Evolutionary conservation across 92 coral and sea anemone species (phyloP).

Genomic region (Scolanthus callimorphus): DNA sequence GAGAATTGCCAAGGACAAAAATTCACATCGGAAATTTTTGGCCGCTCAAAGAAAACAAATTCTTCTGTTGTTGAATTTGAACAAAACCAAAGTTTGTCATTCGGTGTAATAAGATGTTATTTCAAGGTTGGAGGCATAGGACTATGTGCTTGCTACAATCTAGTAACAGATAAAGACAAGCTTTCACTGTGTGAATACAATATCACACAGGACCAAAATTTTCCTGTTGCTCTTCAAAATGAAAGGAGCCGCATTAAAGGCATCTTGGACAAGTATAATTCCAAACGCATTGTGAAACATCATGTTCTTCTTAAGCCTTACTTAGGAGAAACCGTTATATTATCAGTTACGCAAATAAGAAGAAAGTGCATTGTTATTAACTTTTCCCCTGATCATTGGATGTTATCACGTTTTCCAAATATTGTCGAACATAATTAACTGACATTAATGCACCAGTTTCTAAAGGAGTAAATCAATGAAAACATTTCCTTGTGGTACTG

Average conservation of each 20-base stretch:
- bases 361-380: constrained; percentile 31
- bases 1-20: constrained; percentile 17
- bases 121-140: constrained; percentile 10
- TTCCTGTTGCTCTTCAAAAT: constrained; percentile 12
- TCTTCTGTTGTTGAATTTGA: constrained; percentile 28
- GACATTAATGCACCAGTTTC: too few relatives aligned
- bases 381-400: constrained; percentile 14
- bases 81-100: constrained; percentile 11
- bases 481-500: too few relatives aligned
- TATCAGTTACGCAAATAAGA: constrained; percentile 6
- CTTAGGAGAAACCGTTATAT: constrained; percentile 4
- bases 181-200: constrained; percentile 6
- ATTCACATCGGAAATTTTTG: constrained; percentile 12
- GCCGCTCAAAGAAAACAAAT: constrained; percentile 21
- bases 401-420: constrained; percentile 32
- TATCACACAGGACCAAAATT: constrained; percentile 10
- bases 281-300: constrained; percentile 34
- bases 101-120: constrained; percentile 20
- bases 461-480: too few relatives aligned
- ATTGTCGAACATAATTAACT: constrained; percentile 33
- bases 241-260: constrained; percentile 7
- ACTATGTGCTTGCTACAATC: constrained; percentile 22
- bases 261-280: constrained; percentile 13
- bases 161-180: constrained; percentile 7
- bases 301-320: constrained; percentile 19